A percentile compares a stretch with the other conserved stretches of the same genome.
These are phyloP conservation scores for Alloplasta piceator DNA, from an alignment of 2,888 invertebrate species.

Conservation along the genomic window DNA sequence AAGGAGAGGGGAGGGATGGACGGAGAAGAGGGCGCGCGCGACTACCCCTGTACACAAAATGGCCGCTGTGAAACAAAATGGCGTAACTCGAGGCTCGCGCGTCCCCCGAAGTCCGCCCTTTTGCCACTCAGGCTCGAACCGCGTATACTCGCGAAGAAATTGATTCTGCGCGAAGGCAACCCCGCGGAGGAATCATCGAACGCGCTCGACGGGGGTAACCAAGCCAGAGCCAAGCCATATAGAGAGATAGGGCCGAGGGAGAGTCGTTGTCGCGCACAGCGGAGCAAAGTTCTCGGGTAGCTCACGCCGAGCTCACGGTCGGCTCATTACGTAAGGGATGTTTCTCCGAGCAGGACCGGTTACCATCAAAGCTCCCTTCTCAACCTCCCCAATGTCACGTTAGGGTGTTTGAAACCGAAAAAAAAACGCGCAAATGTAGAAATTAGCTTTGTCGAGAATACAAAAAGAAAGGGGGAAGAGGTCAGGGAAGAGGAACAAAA, in stretches of 20 bases:
- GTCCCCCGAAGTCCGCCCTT: too few relatives aligned
- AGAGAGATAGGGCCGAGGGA: constrained; percentile 5
- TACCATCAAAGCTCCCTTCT: constrained; percentile 19
- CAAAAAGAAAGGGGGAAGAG: too few relatives aligned
- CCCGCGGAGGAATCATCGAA: constrained; percentile 66
- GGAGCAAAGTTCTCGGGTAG: too few relatives aligned
- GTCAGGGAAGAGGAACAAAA: too few relatives aligned
- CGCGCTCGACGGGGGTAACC: constrained; percentile 62
- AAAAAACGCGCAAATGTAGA: too few relatives aligned
- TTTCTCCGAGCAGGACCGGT: constrained; percentile 60
- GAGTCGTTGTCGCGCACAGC: too few relatives aligned
- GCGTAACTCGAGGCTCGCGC: too few relatives aligned
- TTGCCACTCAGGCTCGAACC: background rate
- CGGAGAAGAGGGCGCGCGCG: constrained; percentile 49
- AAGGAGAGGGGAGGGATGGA: constrained; percentile 5
- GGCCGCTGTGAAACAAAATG: too few relatives aligned
- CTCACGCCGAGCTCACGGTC: constrained; percentile 29
- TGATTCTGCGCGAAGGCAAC: constrained; percentile 78
- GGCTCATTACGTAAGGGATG: constrained; percentile 69
- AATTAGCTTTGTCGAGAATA: too few relatives aligned
- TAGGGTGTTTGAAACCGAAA: background rate
- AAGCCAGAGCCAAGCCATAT: constrained; percentile 42
- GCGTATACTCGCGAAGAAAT: constrained; percentile 72
- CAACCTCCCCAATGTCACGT: background rate
- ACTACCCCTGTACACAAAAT: constrained; percentile 18